Evolutionary conservation across 2,888 invertebrate genomes (phyloP), one percentile per base, ranked within the genome.

Genomic region (Cephus runcator): DNA sequence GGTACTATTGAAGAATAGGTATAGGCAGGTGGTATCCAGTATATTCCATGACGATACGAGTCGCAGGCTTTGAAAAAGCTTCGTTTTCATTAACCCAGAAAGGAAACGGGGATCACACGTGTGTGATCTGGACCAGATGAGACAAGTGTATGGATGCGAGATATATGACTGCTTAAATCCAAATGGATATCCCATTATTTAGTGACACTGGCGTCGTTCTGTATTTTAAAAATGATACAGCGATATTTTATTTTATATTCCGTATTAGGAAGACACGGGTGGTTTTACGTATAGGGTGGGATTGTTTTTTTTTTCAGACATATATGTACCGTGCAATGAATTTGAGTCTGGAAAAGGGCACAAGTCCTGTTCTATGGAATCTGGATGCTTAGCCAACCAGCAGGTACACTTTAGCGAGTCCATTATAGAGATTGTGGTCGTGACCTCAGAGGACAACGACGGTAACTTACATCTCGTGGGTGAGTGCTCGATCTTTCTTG

Each of bases 361-460:
- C 40, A 0, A 40, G 40, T 56, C 9, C 23, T 23, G 2, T 23
- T 56, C 23, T 23, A 56, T 1, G 56, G 56, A 56, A 56, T 56
- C 56, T 23, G 23, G 56, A 56, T 56, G 56, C 23, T 9, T 56
- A 23, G 23, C 56, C 56, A 56, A 56, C 23, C 56, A 56, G 56
- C 23, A 84, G 83, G 85, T 82, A 87, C 86, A 87, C 88, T 88
- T 89, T 89, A 88, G 87, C 87, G 85, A 90, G 89, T 89, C 90
- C 90, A 90, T 90, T 90, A 90, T 87, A 89, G 87, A 88, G 89
- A 90, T 90, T 90, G 90, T 89, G 88, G 87, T 87, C 87, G 86
- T 84, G 88, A 87, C 87, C 87, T 85, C 85, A 76, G 81, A 79
- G 79, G 81, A 79, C 82, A 77, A 80, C 79, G 77, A 77, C 82